These are phyloP conservation scores for Limnephilus lunatus DNA, from an alignment of 2,888 invertebrate genomes.

Conservation along the genomic window DNA sequence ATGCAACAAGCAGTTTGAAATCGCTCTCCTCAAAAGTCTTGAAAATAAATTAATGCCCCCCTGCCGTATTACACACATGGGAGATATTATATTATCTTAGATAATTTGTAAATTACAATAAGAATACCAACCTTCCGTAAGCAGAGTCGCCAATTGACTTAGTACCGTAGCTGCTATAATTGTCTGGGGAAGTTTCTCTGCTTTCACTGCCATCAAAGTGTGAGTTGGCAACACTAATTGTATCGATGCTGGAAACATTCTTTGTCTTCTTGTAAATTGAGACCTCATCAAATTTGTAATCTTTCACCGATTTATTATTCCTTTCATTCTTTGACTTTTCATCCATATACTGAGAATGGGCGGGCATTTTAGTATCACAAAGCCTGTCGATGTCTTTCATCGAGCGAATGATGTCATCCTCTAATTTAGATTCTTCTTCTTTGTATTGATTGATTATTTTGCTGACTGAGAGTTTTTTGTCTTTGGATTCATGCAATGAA, in stretches of 20 bases:
- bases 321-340: conserved; percentile 66
- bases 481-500: conserved; percentile 76
- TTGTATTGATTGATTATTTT: conserved; percentile 72
- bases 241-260: conserved; percentile 35
- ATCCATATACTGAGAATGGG: conserved; percentile 37
- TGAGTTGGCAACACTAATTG: conserved; percentile 48
- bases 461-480: conserved; percentile 69
- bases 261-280: conserved; percentile 70
- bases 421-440: conserved; percentile 72
- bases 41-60: not conserved
- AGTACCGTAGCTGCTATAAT: conserved; percentile 51
- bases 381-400: conserved; percentile 76
- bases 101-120: conserved; percentile 26
- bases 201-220: conserved; percentile 64
- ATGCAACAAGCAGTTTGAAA: not conserved
- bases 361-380: conserved; percentile 70
- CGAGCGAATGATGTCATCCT: conserved; percentile 76
- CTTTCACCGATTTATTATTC: conserved; percentile 70
- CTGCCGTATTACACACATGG: not conserved
- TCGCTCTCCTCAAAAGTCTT: not conserved
- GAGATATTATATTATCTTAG: not conserved
- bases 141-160: conserved; percentile 80
- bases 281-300: conserved; percentile 68
- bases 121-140: conserved; percentile 86
- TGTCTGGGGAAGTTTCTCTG: conserved; percentile 69